Evolutionary conservation across 2,113 vertebrate species (phyloP), one percentile per base, ranked within the genome.

Genomic region (Tretioscincus oriximinensis): DNA sequence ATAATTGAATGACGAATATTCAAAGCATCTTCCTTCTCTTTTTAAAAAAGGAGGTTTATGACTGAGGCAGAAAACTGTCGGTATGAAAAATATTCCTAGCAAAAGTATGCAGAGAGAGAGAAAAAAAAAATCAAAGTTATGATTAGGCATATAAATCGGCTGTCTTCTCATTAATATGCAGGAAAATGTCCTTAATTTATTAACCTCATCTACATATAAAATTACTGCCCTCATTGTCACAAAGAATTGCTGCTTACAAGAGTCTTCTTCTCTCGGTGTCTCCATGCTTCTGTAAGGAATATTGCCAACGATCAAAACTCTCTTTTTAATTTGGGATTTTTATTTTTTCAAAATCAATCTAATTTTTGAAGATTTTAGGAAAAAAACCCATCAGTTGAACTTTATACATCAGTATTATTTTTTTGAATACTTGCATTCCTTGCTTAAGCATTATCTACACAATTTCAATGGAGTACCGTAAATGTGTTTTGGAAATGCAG

Each of bases 121-220:
- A 58, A 18, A 31, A 18, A 35, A 73, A 92, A 45, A 60, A 74
- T 79, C 82, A 54, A 93, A 94, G 87, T 92, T 88, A 86, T 92
- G 90, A 89, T 85, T 86, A 88, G 77, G 87, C 58, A 72, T 85
- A 91, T 93, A 92, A 94, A 91, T 90, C 86, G 84, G 84, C 82
- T 87, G 85, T 68, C 78, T 91, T 83, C 86, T 93, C 84, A 83
- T 93, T 88, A 88, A 88, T 84, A 92, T 93, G 84, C 91, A 89
- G 78, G 80, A 51, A 89, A 88, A 89, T 84, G 84, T 86, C 81
- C 84, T 89, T 92, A 92, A 91, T 94, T 94, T 91, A 92, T 92
- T 92, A 89, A 87, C 84, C 87, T 85, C 45, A 92, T 93, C 90
- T 89, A 88, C 92, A 92, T 92, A 90, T 81, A 86, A 90, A 91